Conservation (phyloP, 1,140 invertebrate species). For the Thaumetopoea pityocampa region DNA sequence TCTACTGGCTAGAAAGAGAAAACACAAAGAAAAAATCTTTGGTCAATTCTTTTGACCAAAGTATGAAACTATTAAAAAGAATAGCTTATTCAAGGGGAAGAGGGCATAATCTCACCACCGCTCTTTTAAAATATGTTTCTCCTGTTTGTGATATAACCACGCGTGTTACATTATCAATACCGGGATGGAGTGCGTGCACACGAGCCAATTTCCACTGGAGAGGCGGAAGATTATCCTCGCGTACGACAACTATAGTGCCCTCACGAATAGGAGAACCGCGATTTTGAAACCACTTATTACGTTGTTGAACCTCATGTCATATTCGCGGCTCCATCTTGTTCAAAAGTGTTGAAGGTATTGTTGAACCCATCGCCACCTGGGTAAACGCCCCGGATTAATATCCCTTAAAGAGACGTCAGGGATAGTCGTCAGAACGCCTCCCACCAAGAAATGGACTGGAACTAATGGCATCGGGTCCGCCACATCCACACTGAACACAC, state of each 20-base stretch:
- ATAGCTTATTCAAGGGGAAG: not conserved
- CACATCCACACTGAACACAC: constrained; percentile 16
- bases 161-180: constrained; percentile 31
- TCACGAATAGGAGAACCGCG: constrained; percentile 13
- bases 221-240: constrained; percentile 23
- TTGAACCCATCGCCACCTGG: constrained; percentile 23
- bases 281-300: constrained; percentile 38
- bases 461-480: constrained; percentile 26
- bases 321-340: constrained; percentile 31
- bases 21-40: too few relatives aligned
- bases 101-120: too few relatives aligned
- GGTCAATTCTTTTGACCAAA: too few relatives aligned
- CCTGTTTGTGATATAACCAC: constrained; percentile 11
- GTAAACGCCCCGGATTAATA: constrained; percentile 7
- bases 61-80: too few relatives aligned
- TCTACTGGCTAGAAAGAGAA: too few relatives aligned
- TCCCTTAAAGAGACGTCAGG: constrained; percentile 12
- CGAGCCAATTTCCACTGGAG: constrained; percentile 35
- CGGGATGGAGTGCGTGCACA: constrained; percentile 27
- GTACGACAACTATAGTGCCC: constrained; percentile 14
- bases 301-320: constrained; percentile 32
- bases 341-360: constrained; percentile 24
- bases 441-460: constrained; percentile 45
- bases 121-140: constrained; percentile 3
- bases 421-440: constrained; percentile 9